phyloP scores from a whole-genome alignment of 2,797 vertebrate genomes.

The Ara ararauna region DNA sequence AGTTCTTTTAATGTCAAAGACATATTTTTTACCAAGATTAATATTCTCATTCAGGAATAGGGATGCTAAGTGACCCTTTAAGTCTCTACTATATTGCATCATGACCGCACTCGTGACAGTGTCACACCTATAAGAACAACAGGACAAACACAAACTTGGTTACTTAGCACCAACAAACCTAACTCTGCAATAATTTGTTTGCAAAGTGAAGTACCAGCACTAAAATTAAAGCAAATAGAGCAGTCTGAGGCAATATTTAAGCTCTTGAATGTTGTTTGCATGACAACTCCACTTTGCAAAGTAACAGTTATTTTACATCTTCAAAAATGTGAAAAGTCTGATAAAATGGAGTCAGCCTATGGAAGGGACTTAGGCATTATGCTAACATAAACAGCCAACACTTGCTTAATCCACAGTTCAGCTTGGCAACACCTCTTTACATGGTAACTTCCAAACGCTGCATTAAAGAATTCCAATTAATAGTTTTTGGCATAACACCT shows the following conservation, averaged over 20 bases:
- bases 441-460: background rate
- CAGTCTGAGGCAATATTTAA: background rate
- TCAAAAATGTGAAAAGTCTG: background rate
- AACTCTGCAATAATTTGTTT: background rate
- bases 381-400: background rate
- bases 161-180: background rate
- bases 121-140: slow-evolving; percentile 85
- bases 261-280: background rate
- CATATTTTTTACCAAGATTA: slow-evolving; percentile 96
- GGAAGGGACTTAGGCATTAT: background rate
- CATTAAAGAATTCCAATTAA: background rate
- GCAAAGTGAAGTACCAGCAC: background rate
- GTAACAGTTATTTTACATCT: background rate
- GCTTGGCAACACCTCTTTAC: background rate
- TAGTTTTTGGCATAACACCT: background rate
- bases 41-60: slow-evolving; percentile 98
- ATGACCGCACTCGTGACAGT: slow-evolving; percentile 96
- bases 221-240: background rate
- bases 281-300: background rate
- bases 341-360: background rate
- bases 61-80: slow-evolving; percentile 96
- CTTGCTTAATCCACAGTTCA: background rate
- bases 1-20: slow-evolving; percentile 96
- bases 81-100: slow-evolving; percentile 99
- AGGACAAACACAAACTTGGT: background rate